Evolutionary conservation across 2,888 invertebrate species (phyloP).

Genomic region (Agonopterix arenella): DNA sequence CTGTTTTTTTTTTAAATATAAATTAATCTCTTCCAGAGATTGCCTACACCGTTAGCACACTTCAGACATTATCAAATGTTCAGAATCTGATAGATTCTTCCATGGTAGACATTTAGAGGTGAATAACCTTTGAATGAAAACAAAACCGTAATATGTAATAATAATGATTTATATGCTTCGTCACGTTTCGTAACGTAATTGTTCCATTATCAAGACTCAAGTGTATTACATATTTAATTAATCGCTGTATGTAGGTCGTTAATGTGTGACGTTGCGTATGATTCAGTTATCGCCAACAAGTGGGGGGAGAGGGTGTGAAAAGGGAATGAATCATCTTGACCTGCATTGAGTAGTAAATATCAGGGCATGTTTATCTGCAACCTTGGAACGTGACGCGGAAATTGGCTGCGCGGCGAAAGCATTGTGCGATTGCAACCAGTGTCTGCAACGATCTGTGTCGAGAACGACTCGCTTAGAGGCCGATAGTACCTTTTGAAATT

Average conservation of each 20-base stretch:
- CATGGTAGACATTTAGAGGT: not conserved
- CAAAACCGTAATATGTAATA: not conserved
- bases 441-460: slow-evolving; percentile 50
- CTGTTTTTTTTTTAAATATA: too few relatives aligned
- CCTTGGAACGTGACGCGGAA: slow-evolving; percentile 73
- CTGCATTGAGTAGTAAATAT: slow-evolving; percentile 54
- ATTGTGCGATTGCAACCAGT: slow-evolving; percentile 50
- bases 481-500: not conserved
- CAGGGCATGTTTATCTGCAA: slow-evolving; percentile 49
- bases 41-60: too few relatives aligned
- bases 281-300: slow-evolving; percentile 52
- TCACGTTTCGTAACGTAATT: slow-evolving; percentile 1
- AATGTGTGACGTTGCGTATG: slow-evolving; percentile 45
- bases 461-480: slow-evolving; percentile 29
- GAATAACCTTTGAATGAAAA: not conserved
- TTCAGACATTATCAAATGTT: too few relatives aligned
- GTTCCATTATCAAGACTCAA: slow-evolving; percentile 16
- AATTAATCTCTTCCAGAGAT: too few relatives aligned
- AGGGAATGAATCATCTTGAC: slow-evolving; percentile 68
- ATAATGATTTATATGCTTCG: not conserved
- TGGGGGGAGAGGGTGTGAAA: slow-evolving; percentile 42
- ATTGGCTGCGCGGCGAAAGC: slow-evolving; percentile 59
- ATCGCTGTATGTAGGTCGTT: slow-evolving; percentile 32
- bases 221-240: slow-evolving; percentile 3
- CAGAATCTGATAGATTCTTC: too few relatives aligned